Base-by-base conservation (phyloP, 92 coral and sea anemone species). In the Virgularia gustaviana region DNA sequence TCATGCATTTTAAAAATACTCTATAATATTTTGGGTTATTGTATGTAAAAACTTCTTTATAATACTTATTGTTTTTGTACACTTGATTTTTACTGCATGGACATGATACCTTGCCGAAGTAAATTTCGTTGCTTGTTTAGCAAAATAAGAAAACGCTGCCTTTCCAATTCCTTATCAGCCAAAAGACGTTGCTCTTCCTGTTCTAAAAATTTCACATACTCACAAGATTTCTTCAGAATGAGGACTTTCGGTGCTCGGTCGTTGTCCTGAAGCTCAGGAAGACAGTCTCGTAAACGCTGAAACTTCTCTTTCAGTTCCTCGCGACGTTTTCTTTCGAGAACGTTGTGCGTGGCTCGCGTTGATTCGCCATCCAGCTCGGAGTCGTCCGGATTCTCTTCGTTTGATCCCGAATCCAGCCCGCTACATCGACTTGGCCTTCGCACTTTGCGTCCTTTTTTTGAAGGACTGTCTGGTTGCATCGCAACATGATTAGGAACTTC, bases 241-340 rank as follows among this genome's bases (percentile, higher is more conserved):
- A 92, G 83, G 8, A 94, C 99, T 80, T 94, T 94, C 0, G 99
- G 95, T 2, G 99, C 99, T 34, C 99, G 81, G 35, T 94, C 99
- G 71, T 94, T 94, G 27, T 94, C 99, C 63, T 89, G 95, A 2
- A 94, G 73, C 36, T 94, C 99, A 0, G 99, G 99, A 15, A 94
- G 85, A 70, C 96, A 85, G 79, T 94, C 99, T 39, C 99, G 81
- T 6, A 94, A 75, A 9, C 78, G 85, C 60, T 94, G 99, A 73
- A 94, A 94, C 13, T 91, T 89, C 34, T 88, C 90, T 66, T 94
- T 94, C 25, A 94, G 80, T 54, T 94, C 99, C 70, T 94, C 99
- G 20, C 99, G 81, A 54, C 99, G 68, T 38, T 89, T 96, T 47
- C 99, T 62, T 62, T 94, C 99, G 2, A 94, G 73, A 2, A 94